Percentiles rank a stretch among this genome's conserved stretches.
Evolutionary conservation across 1,140 invertebrate species (phyloP).

Genomic region (Orchestia grillus): DNA sequence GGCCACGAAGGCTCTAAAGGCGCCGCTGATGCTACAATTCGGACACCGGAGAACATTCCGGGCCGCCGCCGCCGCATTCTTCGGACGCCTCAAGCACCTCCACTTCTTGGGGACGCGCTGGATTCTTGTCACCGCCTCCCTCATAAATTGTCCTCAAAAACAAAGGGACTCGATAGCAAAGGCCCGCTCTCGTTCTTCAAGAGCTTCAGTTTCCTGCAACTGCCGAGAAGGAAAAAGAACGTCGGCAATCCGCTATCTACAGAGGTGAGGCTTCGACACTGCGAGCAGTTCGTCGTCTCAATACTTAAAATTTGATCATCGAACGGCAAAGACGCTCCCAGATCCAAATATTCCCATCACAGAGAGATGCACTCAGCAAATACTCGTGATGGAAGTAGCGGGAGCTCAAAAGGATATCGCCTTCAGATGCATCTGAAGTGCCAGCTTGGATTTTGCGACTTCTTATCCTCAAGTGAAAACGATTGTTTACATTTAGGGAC

Average conservation of each 20-base stretch:
- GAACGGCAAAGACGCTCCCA: neutral
- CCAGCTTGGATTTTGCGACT: neutral
- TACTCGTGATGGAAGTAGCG: neutral
- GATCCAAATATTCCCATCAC: neutral
- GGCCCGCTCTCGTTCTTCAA: neutral
- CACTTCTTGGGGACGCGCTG: conserved; percentile 19
- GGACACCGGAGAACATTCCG: conserved; percentile 50
- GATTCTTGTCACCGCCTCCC: neutral
- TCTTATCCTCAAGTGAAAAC: neutral
- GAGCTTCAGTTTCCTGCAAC: neutral
- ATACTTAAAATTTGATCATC: neutral
- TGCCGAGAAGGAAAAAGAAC: neutral
- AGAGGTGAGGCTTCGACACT: neutral
- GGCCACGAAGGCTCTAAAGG: conserved; percentile 9
- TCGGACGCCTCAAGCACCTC: conserved; percentile 46
- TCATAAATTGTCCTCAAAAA: conserved; percentile 32
- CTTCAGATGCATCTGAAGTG: neutral
- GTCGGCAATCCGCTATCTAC: neutral
- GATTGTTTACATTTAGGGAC: neutral
- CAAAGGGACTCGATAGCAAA: conserved; percentile 1
- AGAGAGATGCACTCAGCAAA: neutral
- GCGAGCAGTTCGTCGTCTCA: neutral
- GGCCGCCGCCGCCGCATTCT: neutral
- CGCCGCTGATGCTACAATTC: conserved; percentile 46
- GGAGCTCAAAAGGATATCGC: neutral